Conservation (phyloP, 2,888 invertebrate genomes). For the Gonocerus acuteangulatus region DNA sequence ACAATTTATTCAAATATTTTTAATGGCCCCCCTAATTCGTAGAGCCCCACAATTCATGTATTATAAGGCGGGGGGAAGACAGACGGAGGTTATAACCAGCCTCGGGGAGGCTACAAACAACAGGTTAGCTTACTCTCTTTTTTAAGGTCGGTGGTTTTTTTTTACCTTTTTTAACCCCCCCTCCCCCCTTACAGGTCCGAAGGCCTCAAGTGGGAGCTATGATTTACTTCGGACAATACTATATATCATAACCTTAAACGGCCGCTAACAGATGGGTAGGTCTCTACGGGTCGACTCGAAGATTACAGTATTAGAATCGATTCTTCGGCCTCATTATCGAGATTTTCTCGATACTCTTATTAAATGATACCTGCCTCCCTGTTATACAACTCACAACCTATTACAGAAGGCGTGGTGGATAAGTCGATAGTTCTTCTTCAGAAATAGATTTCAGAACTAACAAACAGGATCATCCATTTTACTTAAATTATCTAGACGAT, state of each 20-base stretch:
- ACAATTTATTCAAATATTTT: neutral
- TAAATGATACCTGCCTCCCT: neutral
- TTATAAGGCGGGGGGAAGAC: neutral
- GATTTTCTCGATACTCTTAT: neutral
- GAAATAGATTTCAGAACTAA: no score
- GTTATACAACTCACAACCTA: no score
- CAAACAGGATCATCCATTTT: no score
- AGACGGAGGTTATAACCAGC: neutral
- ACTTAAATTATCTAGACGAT: no score
- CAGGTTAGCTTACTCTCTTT: neutral
- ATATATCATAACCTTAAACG: conserved; percentile 15
- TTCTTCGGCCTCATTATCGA: neutral
- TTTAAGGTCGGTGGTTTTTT: no score
- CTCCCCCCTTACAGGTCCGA: neutral
- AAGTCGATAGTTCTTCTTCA: no score
- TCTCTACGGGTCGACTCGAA: neutral
- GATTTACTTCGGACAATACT: conserved; percentile 5
- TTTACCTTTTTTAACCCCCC: neutral
- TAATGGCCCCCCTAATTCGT: neutral
- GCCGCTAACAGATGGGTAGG: neutral
- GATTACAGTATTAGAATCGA: neutral
- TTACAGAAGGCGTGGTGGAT: no score
- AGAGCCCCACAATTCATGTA: neutral
- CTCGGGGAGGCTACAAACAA: neutral
- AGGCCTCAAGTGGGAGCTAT: neutral